Evolutionary conservation across 64 coral and sea anemone species (phyloP).

Genomic region (Montipora efflorescens): DNA sequence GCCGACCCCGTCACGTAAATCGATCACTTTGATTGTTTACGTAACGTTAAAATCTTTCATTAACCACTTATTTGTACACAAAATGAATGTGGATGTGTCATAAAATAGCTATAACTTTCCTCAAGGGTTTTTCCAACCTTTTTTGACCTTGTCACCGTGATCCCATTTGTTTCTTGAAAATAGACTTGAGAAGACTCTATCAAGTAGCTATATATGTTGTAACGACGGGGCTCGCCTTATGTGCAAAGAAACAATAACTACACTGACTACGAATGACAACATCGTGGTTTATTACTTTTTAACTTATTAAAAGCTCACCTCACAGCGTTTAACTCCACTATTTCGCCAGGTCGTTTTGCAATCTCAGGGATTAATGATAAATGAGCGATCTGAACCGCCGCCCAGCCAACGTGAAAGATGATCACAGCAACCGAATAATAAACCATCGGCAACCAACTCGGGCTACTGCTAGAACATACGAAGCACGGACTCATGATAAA

Average conservation of each 20-base stretch:
- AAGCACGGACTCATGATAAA: slow-evolving; percentile 86
- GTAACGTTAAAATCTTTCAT: neutral
- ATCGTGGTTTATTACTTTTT: neutral
- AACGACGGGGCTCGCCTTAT: no score
- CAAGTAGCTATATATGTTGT: no score
- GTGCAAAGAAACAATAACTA: neutral
- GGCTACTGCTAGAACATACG: slow-evolving; percentile 45
- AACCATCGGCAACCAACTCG: slow-evolving; percentile 28
- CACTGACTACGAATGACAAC: neutral
- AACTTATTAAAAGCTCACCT: slow-evolving; percentile 47
- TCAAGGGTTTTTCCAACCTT: no score
- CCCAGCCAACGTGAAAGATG: slow-evolving; percentile 79
- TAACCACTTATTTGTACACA: neutral
- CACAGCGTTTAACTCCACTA: slow-evolving; percentile 82
- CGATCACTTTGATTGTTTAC: neutral
- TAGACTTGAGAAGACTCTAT: no score
- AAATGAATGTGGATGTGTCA: neutral
- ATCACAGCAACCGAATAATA: slow-evolving; percentile 72
- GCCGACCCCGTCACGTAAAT: neutral
- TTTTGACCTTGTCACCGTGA: neutral
- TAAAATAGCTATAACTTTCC: neutral
- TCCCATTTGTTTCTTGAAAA: neutral
- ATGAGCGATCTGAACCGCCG: slow-evolving; percentile 77
- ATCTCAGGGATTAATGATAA: slow-evolving; percentile 79
- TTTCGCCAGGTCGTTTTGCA: slow-evolving; percentile 58